Evolutionary conservation across 2,113 vertebrate genomes (phyloP).

Genomic region (Hippocampus comes): DNA sequence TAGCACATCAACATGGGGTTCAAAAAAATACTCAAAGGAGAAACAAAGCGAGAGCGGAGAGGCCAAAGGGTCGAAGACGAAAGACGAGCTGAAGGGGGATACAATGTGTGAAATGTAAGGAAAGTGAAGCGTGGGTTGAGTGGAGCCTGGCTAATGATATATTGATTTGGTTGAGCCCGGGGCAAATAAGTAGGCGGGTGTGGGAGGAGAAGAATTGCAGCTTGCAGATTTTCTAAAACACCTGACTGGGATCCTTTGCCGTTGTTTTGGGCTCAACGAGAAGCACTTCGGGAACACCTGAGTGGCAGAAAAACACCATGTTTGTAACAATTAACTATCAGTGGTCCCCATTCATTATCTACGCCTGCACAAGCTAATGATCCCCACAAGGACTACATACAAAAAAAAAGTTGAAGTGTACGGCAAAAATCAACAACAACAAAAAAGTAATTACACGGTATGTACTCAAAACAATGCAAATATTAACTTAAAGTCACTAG

Average conservation of each 20-base stretch:
- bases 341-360: background rate
- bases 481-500: too few relatives aligned
- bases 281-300: background rate
- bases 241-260: conserved; percentile 42
- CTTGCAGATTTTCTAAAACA: conserved; percentile 54
- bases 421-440: too few relatives aligned
- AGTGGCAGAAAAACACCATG: conserved; percentile 5
- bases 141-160: conserved; percentile 63
- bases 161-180: conserved; percentile 64
- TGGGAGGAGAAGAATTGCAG: conserved; percentile 49
- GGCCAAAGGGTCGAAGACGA: conserved; percentile 37
- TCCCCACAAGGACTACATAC: background rate
- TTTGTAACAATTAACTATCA: background rate
- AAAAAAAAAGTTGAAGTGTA: too few relatives aligned
- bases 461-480: too few relatives aligned
- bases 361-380: background rate
- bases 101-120: conserved; percentile 50
- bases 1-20: conserved; percentile 12
- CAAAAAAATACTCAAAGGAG: conserved; percentile 40
- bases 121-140: conserved; percentile 25
- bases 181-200: conserved; percentile 49
- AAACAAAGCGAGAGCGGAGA: conserved; percentile 17
- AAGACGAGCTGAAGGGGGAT: conserved; percentile 31
- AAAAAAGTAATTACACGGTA: too few relatives aligned
- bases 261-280: conserved; percentile 17